phyloP scores from a whole-genome alignment of 2,888 invertebrate genomes.

The Agrilus biguttatus region DNA sequence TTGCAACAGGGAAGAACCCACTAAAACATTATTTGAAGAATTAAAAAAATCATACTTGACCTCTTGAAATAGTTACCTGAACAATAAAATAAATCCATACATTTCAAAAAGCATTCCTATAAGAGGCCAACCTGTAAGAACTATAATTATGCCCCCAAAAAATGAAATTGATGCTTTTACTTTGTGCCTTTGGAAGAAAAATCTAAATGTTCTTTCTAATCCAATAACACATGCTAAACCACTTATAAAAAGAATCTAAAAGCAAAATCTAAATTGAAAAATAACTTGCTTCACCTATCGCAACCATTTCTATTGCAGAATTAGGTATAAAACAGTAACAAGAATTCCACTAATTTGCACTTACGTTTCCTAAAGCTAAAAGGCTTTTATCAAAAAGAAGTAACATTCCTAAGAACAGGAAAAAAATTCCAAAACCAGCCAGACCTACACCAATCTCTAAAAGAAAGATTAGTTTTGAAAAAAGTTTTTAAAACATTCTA shows the following conservation, averaged over 20 bases:
- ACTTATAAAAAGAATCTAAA: constrained; percentile 88
- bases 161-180: constrained; percentile 79
- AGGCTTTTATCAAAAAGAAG: constrained; percentile 93
- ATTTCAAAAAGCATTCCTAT: constrained; percentile 93
- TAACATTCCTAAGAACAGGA: constrained; percentile 85
- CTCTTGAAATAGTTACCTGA: constrained; percentile 43
- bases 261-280: constrained; percentile 20
- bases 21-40: constrained; percentile 39
- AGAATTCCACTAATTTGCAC: constrained; percentile 25
- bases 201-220: constrained; percentile 83
- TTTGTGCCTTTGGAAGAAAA: constrained; percentile 97
- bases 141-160: constrained; percentile 84
- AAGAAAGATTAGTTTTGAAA: constrained; percentile 24
- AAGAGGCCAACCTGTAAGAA: constrained; percentile 90
- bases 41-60: constrained; percentile 1
- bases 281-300: constrained; percentile 1
- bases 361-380: constrained; percentile 97
- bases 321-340: not conserved
- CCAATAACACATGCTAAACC: constrained; percentile 96
- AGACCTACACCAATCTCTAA: constrained; percentile 94
- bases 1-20: constrained; percentile 92
- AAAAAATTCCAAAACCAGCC: constrained; percentile 89
- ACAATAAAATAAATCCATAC: constrained; percentile 84
- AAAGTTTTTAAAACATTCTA: constrained; percentile 1
- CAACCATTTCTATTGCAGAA: not conserved